Conservation (phyloP, 2,797 vertebrate species). For the Merluccius polli region DNA sequence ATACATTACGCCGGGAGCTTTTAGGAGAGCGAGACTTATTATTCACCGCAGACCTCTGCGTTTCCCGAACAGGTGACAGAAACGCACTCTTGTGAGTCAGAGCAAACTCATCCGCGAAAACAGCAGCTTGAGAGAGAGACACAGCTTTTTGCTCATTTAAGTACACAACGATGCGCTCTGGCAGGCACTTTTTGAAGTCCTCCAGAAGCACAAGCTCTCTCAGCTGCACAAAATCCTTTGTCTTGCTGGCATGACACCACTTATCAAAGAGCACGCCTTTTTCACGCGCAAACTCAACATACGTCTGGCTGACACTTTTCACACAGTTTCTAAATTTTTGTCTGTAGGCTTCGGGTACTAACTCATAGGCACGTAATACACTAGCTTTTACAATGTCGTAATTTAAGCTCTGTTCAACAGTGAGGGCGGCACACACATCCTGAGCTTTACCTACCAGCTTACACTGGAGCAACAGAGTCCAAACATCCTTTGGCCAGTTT, state of each 20-base stretch:
- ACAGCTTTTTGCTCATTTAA: too few relatives aligned
- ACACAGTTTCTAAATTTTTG: not conserved
- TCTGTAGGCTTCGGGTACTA: not conserved
- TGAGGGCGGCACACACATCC: not conserved
- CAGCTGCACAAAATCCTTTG: not conserved
- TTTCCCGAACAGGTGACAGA: not conserved
- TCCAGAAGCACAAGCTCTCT: not conserved
- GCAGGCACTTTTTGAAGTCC: too few relatives aligned
- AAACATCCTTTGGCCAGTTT: not conserved
- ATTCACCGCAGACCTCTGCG: not conserved
- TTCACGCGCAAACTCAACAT: not conserved
- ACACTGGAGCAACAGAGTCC: not conserved
- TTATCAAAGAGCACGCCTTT: not conserved
- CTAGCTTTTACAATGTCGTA: too few relatives aligned
- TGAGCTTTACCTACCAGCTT: too few relatives aligned
- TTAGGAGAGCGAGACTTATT: not conserved
- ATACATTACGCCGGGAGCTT: not conserved
- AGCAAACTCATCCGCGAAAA: too few relatives aligned
- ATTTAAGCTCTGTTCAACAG: too few relatives aligned
- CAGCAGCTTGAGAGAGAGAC: too few relatives aligned
- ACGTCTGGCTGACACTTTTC: not conserved
- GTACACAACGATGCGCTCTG: too few relatives aligned
- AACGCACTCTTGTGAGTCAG: too few relatives aligned
- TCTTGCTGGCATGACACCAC: not conserved
- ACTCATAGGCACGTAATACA: not conserved